Conservation (phyloP, 1,140 invertebrate species). For the Aplysia californica region DNA sequence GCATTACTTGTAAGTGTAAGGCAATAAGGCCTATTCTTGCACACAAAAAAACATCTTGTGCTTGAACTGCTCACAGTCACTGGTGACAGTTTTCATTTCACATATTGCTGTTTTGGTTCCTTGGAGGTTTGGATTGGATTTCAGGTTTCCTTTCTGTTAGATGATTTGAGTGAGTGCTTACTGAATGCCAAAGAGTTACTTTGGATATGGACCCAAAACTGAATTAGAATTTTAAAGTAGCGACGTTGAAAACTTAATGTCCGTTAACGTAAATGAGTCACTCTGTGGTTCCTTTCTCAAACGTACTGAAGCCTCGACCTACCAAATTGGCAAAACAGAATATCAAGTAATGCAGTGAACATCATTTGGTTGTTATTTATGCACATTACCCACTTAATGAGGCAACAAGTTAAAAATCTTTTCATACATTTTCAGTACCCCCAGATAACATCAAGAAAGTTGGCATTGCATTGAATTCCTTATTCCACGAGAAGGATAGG, state of each 20-base stretch:
- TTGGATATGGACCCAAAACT: neutral
- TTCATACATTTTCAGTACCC: conserved; percentile 33
- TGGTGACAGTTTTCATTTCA: too few species aligned
- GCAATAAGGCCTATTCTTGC: too few species aligned
- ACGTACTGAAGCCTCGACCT: too few species aligned
- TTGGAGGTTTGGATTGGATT: too few species aligned
- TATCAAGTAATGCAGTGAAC: too few species aligned
- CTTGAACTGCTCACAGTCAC: too few species aligned
- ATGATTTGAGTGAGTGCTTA: neutral
- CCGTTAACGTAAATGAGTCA: neutral
- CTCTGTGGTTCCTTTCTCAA: neutral
- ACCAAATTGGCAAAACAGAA: too few species aligned
- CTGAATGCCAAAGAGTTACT: neutral
- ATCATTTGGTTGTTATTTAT: too few species aligned
- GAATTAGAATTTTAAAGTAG: neutral
- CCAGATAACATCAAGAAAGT: conserved; percentile 45
- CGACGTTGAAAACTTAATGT: neutral
- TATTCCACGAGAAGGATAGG: conserved; percentile 50
- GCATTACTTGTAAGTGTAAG: too few species aligned
- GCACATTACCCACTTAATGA: neutral
- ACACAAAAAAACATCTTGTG: too few species aligned
- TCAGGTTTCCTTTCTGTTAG: too few species aligned
- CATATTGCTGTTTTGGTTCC: too few species aligned
- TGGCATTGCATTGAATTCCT: conserved; percentile 29
- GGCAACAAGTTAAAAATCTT: neutral